phyloP scores from a whole-genome alignment of 2,888 invertebrate genomes.

The Tyria jacobaeae region DNA sequence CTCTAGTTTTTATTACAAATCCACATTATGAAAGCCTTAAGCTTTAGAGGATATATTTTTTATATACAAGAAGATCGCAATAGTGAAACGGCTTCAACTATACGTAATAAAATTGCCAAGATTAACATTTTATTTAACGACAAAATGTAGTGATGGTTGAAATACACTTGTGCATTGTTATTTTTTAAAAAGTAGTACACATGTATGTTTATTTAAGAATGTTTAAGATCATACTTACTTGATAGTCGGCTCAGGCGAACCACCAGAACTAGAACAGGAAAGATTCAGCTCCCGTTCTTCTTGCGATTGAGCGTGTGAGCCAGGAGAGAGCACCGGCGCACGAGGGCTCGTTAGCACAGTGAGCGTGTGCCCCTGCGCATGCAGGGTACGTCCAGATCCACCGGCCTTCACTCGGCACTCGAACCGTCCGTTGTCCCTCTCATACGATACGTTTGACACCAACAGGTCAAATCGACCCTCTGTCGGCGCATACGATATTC shows the following conservation, averaged over 20 bases:
- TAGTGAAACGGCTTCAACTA: neutral
- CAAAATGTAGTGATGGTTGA: too few species aligned
- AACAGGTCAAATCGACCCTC: constrained; percentile 95
- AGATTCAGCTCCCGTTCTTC: constrained; percentile 93
- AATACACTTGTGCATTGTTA: too few species aligned
- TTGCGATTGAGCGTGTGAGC: constrained; percentile 91
- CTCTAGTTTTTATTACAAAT: neutral
- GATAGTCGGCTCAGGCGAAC: constrained; percentile 96
- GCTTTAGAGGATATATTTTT: neutral
- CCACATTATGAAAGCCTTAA: neutral
- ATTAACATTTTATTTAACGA: too few species aligned
- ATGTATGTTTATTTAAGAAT: neutral
- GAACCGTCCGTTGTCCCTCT: constrained; percentile 96
- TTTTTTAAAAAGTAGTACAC: too few species aligned
- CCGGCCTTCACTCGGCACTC: constrained; percentile 95
- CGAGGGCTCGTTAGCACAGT: constrained; percentile 95
- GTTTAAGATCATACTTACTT: constrained; percentile 79
- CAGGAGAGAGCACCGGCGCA: constrained; percentile 92
- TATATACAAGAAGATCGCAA: neutral
- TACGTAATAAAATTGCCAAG: neutral
- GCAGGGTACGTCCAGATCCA: constrained; percentile 93
- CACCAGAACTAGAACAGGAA: constrained; percentile 94
- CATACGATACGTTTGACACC: constrained; percentile 96
- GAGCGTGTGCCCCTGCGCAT: constrained; percentile 93
- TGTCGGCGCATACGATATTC: constrained; percentile 92